A percentile compares a stretch with the other conserved stretches of the same genome.
Conservation (phyloP, 2,113 vertebrate species). For the Leiothrix lutea region DNA sequence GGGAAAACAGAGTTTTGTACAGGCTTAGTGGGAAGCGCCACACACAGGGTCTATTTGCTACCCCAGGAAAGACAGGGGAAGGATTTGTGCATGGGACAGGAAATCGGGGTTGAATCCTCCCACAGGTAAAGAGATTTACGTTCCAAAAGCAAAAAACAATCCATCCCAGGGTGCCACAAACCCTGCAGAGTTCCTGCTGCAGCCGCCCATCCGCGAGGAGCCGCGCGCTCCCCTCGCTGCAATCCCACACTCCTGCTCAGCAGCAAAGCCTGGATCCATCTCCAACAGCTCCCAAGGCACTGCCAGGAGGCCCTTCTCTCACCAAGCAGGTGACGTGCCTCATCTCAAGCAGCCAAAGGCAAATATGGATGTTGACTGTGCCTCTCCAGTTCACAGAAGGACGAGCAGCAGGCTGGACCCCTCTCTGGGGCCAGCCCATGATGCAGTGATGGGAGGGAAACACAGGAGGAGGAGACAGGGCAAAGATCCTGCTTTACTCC, state of each 20-base stretch:
- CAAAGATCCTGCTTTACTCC: background rate
- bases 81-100: background rate
- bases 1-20: background rate
- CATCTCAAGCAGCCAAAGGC: background rate
- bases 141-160: background rate
- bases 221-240: accelerated
- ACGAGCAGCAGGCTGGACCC: accelerated
- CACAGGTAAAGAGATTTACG: background rate
- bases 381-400: background rate
- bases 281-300: background rate
- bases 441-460: background rate
- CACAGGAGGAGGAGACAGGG: background rate
- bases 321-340: background rate
- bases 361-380: background rate
- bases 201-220: accelerated
- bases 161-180: accelerated
- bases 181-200: background rate
- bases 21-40: background rate
- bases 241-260: background rate
- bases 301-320: background rate
- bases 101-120: background rate
- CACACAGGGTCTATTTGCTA: background rate
- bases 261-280: accelerated
- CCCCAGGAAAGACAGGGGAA: background rate
- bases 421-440: accelerated